Evolutionary conservation across 2,888 invertebrate species (phyloP).

Genomic region (Zeuzera pyrina): DNA sequence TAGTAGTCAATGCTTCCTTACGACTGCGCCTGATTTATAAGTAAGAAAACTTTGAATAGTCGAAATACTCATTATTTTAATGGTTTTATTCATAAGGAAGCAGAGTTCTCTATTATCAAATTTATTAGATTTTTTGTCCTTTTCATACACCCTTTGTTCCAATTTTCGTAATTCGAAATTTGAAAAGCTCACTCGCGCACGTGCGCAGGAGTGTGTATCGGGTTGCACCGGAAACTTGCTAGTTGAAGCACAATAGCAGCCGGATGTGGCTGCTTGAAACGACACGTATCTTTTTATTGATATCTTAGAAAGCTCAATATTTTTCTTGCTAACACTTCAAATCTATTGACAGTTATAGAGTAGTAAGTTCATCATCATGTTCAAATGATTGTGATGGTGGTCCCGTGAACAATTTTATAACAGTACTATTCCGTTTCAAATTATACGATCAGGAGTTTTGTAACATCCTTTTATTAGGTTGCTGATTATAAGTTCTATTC

Average conservation of each 20-base stretch:
- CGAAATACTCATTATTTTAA: constrained; percentile 6
- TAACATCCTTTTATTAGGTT: too few species aligned
- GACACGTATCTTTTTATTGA: constrained; percentile 72
- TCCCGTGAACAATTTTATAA: too few species aligned
- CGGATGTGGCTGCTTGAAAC: constrained; percentile 70
- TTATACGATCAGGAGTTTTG: too few species aligned
- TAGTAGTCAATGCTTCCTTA: too few species aligned
- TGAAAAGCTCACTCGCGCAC: constrained; percentile 70
- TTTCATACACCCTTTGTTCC: constrained; percentile 37
- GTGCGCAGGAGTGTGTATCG: constrained; percentile 73
- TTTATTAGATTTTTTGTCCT: constrained; percentile 20
- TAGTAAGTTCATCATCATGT: too few species aligned
- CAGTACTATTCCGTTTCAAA: too few species aligned
- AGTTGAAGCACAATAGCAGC: constrained; percentile 62
- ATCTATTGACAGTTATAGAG: constrained; percentile 44
- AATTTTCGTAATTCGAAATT: constrained; percentile 51
- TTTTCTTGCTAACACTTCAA: constrained; percentile 57
- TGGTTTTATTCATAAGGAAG: constrained; percentile 3
- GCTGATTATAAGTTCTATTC: too few species aligned
- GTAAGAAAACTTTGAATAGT: too few species aligned
- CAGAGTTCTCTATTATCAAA: constrained; percentile 11
- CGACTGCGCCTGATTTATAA: too few species aligned
- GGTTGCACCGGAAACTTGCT: constrained; percentile 67
- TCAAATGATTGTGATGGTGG: too few species aligned
- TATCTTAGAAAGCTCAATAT: constrained; percentile 67